These are phyloP conservation scores for Stegana nigrithorax DNA, from an alignment of 2,888 invertebrate genomes.

Conservation along the genomic window DNA sequence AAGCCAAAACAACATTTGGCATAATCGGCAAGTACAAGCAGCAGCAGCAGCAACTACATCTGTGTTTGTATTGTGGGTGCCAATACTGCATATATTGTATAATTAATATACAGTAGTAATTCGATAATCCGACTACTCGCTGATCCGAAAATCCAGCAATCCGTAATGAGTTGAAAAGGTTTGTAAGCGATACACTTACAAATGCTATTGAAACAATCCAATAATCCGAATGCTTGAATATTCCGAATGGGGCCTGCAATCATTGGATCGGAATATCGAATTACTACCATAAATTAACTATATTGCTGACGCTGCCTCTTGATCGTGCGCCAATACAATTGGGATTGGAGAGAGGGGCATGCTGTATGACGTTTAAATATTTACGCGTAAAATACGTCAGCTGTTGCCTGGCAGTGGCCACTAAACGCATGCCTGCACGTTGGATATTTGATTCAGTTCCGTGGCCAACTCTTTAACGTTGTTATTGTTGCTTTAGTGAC, in stretches of 20 bases:
- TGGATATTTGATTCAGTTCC: neutral
- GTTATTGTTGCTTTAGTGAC: too few relatives aligned
- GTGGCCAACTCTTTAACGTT: neutral
- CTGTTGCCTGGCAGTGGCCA: neutral
- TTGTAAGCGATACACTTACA: too few relatives aligned
- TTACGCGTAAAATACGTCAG: constrained; percentile 23
- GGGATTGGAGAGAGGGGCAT: neutral
- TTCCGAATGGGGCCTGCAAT: too few relatives aligned
- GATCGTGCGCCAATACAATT: neutral
- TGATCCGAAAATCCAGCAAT: too few relatives aligned
- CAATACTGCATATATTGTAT: too few relatives aligned
- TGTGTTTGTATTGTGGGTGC: too few relatives aligned
- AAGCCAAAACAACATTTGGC: neutral
- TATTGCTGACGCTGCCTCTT: neutral
- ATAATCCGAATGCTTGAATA: too few relatives aligned
- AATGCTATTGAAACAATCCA: too few relatives aligned
- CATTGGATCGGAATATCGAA: too few relatives aligned
- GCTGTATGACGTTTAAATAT: constrained; percentile 48
- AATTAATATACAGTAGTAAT: neutral
- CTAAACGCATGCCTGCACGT: neutral
- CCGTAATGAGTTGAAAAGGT: too few relatives aligned
- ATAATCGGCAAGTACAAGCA: neutral
- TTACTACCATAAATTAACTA: neutral
- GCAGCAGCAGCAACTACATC: neutral
- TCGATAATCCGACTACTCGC: too few relatives aligned